Percentiles rank a stretch among this genome's conserved stretches.
These are phyloP conservation scores for Notothenia coriiceps DNA, from an alignment of 2,113 vertebrate genomes.

Conservation along the genomic window DNA sequence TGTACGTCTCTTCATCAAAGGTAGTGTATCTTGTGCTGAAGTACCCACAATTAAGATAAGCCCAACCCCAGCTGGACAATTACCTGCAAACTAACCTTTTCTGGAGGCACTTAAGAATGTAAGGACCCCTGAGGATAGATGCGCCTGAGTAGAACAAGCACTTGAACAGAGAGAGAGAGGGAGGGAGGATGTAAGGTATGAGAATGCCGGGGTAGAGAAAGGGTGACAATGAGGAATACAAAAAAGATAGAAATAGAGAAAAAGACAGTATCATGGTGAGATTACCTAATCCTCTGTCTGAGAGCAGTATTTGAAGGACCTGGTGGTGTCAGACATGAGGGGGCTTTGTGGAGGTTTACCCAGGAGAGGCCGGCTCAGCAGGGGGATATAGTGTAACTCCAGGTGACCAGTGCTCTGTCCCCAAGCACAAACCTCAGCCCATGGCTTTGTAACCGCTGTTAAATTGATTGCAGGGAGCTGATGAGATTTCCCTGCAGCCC, in stretches of 20 bases:
- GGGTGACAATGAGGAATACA: conserved; percentile 47
- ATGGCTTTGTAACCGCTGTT: conserved; percentile 78
- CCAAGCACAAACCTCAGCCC: conserved; percentile 60
- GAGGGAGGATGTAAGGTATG: conserved; percentile 52
- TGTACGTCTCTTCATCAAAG: conserved; percentile 74
- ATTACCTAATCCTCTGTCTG: conserved; percentile 83
- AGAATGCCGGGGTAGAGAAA: conserved; percentile 52
- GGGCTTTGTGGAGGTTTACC: conserved; percentile 78
- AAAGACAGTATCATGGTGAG: conserved; percentile 78
- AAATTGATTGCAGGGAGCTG: conserved; percentile 76
- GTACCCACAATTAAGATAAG: conserved; percentile 83
- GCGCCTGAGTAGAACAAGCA: conserved; percentile 74
- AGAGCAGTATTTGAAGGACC: conserved; percentile 76
- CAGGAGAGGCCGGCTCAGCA: conserved; percentile 74
- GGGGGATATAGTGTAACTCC: conserved; percentile 69
- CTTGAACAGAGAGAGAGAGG: conserved; percentile 66
- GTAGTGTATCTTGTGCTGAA: conserved; percentile 73
- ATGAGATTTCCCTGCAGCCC: conserved; percentile 72
- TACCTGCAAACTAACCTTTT: conserved; percentile 86
- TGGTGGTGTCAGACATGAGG: conserved; percentile 76
- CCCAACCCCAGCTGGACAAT: conserved; percentile 82
- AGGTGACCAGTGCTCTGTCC: conserved; percentile 69
- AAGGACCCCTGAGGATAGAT: conserved; percentile 81
- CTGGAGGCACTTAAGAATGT: conserved; percentile 81
- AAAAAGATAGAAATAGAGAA: conserved; percentile 70